Conservation (phyloP, 2,888 invertebrate species). For the Physocephala rufipes region DNA sequence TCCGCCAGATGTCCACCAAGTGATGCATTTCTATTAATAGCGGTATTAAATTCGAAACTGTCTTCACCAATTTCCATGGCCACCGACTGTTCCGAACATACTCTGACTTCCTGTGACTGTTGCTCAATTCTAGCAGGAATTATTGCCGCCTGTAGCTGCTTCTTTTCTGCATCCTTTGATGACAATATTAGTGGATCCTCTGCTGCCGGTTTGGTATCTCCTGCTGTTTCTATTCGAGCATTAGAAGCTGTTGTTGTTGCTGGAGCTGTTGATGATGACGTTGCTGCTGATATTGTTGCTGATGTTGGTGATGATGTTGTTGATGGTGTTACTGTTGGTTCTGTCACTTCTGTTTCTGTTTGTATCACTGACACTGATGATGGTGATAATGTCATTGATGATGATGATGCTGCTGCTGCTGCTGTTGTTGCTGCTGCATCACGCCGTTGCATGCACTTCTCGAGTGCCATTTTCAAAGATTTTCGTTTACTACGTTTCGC, state of each 20-base stretch:
- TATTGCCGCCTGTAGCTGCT: constrained; percentile 29
- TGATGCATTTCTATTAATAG: neutral
- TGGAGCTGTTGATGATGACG: constrained; percentile 11
- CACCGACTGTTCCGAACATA: constrained; percentile 47
- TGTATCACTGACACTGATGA: constrained; percentile 36
- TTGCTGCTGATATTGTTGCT: constrained; percentile 36
- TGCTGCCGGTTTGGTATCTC: neutral
- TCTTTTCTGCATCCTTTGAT: no score
- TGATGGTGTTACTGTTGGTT: constrained; percentile 4
- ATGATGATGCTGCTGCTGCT: constrained; percentile 28
- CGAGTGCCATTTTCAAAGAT: constrained; percentile 62
- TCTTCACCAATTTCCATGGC: constrained; percentile 53
- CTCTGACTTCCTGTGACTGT: constrained; percentile 33
- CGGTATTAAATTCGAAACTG: constrained; percentile 48
- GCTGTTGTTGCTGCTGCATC: constrained; percentile 54
- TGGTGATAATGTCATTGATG: constrained; percentile 26
- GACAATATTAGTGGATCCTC: neutral
- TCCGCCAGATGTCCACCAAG: constrained; percentile 29
- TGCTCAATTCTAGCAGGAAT: constrained; percentile 41
- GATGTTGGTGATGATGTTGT: constrained; percentile 46
- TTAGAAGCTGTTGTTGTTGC: constrained; percentile 12
- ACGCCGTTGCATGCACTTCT: constrained; percentile 61
- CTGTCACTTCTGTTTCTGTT: constrained; percentile 18
- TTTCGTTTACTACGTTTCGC: constrained; percentile 62
- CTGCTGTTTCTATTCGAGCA: neutral